Conservation (phyloP, 2,113 vertebrate genomes). For the Perca schrenkii region DNA sequence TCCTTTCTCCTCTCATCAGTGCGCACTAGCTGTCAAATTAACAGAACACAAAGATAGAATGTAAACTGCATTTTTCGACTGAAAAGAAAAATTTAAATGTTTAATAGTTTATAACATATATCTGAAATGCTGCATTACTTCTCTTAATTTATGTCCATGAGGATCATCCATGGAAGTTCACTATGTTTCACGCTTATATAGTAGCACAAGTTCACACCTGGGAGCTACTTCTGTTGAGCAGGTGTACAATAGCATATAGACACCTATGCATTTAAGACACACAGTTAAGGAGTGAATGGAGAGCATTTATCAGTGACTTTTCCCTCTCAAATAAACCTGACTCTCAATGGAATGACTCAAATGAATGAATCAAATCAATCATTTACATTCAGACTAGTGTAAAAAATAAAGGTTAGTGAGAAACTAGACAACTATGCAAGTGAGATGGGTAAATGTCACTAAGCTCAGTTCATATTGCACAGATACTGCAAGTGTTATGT, state of each 20-base stretch:
- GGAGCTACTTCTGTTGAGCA: conserved; percentile 1
- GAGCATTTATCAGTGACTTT: conserved; percentile 14
- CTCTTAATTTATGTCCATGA: background rate
- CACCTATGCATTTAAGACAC: background rate
- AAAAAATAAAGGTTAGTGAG: background rate
- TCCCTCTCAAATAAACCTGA: background rate
- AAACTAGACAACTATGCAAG: background rate
- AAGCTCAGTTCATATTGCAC: background rate
- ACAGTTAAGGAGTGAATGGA: background rate
- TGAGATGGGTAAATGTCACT: background rate
- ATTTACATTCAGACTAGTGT: background rate
- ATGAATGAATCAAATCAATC: background rate
- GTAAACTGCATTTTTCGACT: background rate
- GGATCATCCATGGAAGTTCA: background rate
- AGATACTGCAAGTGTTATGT: background rate
- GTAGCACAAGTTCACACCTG: background rate
- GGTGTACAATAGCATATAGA: background rate
- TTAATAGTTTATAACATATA: background rate
- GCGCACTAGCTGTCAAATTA: background rate
- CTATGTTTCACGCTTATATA: background rate
- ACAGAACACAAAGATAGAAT: conserved; percentile 1
- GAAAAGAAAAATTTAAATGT: background rate
- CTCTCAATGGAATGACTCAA: background rate
- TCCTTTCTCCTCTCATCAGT: background rate
- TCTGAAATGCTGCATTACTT: background rate